A percentile compares a stretch with the other conserved stretches of the same genome.
Evolutionary conservation across 2,797 vertebrate species (phyloP).

Genomic region (Crenichthys baileyi): DNA sequence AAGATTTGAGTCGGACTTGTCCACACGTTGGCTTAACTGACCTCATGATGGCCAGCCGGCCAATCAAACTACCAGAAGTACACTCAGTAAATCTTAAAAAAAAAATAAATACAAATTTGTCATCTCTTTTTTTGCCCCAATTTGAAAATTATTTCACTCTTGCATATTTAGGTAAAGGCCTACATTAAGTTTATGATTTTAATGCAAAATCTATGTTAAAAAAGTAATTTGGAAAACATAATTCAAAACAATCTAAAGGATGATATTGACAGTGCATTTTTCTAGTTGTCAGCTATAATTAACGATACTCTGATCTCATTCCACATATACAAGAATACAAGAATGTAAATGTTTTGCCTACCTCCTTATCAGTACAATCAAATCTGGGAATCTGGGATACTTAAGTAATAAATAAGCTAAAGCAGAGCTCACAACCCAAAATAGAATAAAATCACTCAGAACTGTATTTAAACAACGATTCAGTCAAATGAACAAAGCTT

Average conservation of each 20-base stretch:
- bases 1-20: neutral
- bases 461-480: neutral
- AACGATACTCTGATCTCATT: neutral
- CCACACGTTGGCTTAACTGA: neutral
- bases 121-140: neutral
- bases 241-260: neutral
- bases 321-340: neutral
- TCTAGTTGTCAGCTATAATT: neutral
- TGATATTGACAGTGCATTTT: neutral
- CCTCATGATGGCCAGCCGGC: neutral
- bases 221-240: neutral
- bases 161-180: neutral
- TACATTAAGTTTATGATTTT: neutral
- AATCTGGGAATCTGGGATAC: neutral
- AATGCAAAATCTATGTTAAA: neutral
- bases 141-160: neutral
- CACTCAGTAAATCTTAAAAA: neutral
- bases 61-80: neutral
- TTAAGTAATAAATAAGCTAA: neutral
- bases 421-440: neutral
- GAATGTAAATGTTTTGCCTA: neutral
- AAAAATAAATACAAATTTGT: neutral
- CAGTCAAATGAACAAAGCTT: neutral
- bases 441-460: neutral
- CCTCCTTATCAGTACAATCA: too few species aligned